Base-by-base conservation (phyloP, 2,888 invertebrate genomes). In the Aplocera efformata region DNA sequence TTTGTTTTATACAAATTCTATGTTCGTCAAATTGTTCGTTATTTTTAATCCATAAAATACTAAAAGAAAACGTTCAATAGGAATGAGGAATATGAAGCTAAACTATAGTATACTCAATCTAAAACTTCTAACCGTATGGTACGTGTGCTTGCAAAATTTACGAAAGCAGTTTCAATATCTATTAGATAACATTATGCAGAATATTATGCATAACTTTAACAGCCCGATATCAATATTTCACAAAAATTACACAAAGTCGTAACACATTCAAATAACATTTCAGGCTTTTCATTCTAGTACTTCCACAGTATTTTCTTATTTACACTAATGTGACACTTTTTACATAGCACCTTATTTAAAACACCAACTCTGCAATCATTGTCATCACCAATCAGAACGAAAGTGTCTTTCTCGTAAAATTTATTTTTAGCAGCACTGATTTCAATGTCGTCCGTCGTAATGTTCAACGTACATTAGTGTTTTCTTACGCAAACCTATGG, bases 401-500 rank as follows among this genome's bases (percentile, higher is more conserved):
- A 23, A 26, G 27, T 40, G 44, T 36, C 35, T 45, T 40, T 44
- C 7, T 36, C 7, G 10, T 6, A 8, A 8, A 7, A 30, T 21
- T 21, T 22, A 10, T 31, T 34, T 5, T 17, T 17, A 44, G 32
- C 22, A 35, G 22, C 34, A 7, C 7, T 3, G 6, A 22, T 10
- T 9, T 31, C 23, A 39, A 10, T 20, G 6, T 7, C 23, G 35
- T 48, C 50, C 31, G 34, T 34, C 44, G 40, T 20, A 24, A 24
- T 30, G 27, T 33, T 41, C 20, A 11, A 7, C 26, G 29, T 36
- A 38, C 44, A 41, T 27, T 39, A 41, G 22, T 8, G n/a, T 17
- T 10, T 32, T 33, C 53, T 66, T 75, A 83, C 41, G 76, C 54
- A 53, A 88, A 84, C 53, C 78, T 74, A 32, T 86, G 79, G 29